Percentiles rank a stretch among this genome's conserved stretches.
These are phyloP conservation scores for Pectinophora gossypiella DNA, from an alignment of 1,140 invertebrate genomes.

Conservation along the genomic window DNA sequence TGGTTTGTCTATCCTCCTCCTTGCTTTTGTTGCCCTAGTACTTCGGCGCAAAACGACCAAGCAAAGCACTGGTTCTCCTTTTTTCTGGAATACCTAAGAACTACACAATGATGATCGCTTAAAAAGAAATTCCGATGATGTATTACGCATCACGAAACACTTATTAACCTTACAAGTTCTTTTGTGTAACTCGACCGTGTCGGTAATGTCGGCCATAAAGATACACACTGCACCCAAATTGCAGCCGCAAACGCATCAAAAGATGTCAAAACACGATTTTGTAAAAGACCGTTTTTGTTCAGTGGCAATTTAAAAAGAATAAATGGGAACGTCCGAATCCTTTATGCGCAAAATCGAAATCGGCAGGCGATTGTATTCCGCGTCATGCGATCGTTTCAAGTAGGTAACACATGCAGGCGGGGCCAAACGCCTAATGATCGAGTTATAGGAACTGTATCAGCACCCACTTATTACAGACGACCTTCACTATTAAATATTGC, in stretches of 20 bases:
- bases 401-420: neutral
- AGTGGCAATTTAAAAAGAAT: conserved; percentile 32
- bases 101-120: neutral
- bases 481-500: conserved; percentile 43
- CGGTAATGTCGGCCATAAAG: conserved; percentile 14
- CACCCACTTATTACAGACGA: conserved; percentile 28
- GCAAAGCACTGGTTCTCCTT: neutral
- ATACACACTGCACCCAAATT: conserved; percentile 32
- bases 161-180: conserved; percentile 23
- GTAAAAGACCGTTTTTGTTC: conserved; percentile 35
- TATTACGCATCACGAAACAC: conserved; percentile 18
- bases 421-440: neutral
- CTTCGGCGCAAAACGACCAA: neutral
- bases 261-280: conserved; percentile 48
- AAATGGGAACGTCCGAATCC: conserved; percentile 13
- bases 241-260: conserved; percentile 39
- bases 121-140: neutral
- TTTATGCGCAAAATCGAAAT: conserved; percentile 28
- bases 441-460: conserved; percentile 22
- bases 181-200: conserved; percentile 16
- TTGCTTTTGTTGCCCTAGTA: conserved; percentile 42
- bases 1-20: conserved; percentile 49
- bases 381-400: too few relatives aligned
- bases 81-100: too few relatives aligned
- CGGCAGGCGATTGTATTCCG: conserved; percentile 20